Conservation (phyloP, 2,797 vertebrate genomes). For the Onychomys arenicola region DNA sequence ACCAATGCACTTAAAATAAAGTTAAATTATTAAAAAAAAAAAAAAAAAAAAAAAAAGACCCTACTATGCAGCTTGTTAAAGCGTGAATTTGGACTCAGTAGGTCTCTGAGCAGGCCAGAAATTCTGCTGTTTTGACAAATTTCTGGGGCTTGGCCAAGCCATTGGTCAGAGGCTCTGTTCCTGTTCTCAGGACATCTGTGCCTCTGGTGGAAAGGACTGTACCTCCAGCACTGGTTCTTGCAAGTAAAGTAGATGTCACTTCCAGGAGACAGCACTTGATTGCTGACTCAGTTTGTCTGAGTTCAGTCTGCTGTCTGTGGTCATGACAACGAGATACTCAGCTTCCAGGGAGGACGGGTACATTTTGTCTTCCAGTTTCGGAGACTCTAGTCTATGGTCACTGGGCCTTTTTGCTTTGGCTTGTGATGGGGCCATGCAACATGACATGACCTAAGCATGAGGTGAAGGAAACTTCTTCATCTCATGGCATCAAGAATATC, state of each 20-base stretch:
- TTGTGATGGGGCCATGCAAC: not conserved
- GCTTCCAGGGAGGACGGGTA: not conserved
- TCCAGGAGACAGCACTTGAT: not conserved
- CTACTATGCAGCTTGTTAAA: not conserved
- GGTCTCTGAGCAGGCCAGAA: not conserved
- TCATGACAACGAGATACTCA: not conserved
- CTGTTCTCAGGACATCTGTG: not conserved
- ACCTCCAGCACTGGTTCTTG: not conserved
- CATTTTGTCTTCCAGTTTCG: not conserved
- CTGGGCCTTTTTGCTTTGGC: not conserved
- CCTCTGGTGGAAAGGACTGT: not conserved
- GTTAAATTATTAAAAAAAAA: not conserved
- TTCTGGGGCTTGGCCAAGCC: not conserved
- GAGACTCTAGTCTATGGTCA: not conserved
- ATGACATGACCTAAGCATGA: not conserved
- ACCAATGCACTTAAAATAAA: not conserved
- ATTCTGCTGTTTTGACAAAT: not conserved
- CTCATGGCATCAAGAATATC: not conserved
- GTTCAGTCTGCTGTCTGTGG: not conserved
- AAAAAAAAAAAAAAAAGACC: no score
- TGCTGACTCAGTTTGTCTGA: not conserved
- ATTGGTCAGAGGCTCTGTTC: not conserved
- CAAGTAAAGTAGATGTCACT: not conserved
- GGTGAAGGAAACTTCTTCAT: not conserved
- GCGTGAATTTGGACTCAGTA: conserved; percentile 3